Evolutionary conservation across 2,113 vertebrate species (phyloP).

Genomic region (Oncorhynchus nerka): DNA sequence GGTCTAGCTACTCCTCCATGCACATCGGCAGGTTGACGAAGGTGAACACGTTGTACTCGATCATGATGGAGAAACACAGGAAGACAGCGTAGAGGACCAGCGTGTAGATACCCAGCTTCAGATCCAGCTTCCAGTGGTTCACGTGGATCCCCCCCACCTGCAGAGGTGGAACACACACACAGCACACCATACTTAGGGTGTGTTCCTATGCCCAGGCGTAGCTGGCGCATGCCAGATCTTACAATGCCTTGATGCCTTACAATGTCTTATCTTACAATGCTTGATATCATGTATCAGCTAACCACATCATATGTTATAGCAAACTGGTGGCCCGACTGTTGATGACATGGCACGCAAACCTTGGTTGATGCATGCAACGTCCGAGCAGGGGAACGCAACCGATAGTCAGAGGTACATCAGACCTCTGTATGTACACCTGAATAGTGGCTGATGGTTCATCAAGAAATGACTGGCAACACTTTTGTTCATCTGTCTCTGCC

Average conservation of each 20-base stretch:
- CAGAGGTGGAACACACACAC: not conserved
- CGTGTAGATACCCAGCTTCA: conserved; percentile 88
- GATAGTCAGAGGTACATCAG: no score
- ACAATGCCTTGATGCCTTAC: no score
- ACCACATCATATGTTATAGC: no score
- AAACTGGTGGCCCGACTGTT: no score
- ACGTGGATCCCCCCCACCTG: conserved; percentile 91
- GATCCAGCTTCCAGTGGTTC: conserved; percentile 93
- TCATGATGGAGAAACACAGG: conserved; percentile 95
- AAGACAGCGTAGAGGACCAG: conserved; percentile 89
- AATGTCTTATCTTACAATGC: no score
- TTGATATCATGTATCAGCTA: no score
- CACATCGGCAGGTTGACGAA: conserved; percentile 99
- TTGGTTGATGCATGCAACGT: no score
- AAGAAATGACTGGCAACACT: conserved; percentile 48
- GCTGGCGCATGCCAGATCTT: no score
- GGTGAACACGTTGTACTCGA: conserved; percentile 98
- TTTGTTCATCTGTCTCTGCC: conserved; percentile 30
- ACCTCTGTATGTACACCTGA: conserved; percentile 52
- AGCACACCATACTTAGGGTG: not conserved
- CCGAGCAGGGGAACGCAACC: no score
- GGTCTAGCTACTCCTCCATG: conserved; percentile 75
- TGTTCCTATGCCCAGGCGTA: no score
- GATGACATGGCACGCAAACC: no score
- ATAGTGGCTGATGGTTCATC: conserved; percentile 35